Conservation (phyloP, 2,888 invertebrate genomes). For the Pristionchus maxplancki region DNA sequence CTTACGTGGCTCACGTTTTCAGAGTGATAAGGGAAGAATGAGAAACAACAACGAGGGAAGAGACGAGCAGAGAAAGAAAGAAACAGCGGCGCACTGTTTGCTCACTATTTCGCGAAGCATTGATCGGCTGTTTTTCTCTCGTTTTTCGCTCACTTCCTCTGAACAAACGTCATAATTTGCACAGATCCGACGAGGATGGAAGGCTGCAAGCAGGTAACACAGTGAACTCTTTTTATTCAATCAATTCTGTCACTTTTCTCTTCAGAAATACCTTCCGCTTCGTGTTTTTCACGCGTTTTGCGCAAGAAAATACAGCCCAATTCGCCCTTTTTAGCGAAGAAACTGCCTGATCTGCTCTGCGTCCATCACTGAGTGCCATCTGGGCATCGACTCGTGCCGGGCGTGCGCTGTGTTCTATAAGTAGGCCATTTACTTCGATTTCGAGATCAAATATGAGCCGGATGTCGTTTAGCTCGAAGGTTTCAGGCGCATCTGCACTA, state of each 20-base stretch:
- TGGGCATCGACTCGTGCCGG: neutral
- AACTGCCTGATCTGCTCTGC: neutral
- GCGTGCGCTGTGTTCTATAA: neutral
- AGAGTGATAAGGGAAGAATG: neutral
- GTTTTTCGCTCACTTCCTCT: neutral
- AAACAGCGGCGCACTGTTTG: neutral
- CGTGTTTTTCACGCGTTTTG: too few species aligned
- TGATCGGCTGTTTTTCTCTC: neutral
- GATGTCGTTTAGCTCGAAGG: too few species aligned
- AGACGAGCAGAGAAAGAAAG: neutral
- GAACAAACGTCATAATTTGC: neutral
- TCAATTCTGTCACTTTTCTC: neutral
- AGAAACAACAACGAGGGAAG: neutral
- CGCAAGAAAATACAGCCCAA: too few species aligned
- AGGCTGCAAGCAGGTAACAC: neutral
- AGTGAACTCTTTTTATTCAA: too few species aligned
- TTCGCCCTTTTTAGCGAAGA: neutral
- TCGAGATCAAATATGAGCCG: too few species aligned
- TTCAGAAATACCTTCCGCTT: too few species aligned
- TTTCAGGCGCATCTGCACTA: neutral
- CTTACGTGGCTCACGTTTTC: neutral
- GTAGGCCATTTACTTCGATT: neutral
- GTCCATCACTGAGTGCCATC: neutral
- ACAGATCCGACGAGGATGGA: neutral
- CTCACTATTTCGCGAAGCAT: neutral